These are phyloP conservation scores for Daubentonia madagascariensis DNA, from an alignment of 2,113 vertebrate genomes.

Conservation along the genomic window DNA sequence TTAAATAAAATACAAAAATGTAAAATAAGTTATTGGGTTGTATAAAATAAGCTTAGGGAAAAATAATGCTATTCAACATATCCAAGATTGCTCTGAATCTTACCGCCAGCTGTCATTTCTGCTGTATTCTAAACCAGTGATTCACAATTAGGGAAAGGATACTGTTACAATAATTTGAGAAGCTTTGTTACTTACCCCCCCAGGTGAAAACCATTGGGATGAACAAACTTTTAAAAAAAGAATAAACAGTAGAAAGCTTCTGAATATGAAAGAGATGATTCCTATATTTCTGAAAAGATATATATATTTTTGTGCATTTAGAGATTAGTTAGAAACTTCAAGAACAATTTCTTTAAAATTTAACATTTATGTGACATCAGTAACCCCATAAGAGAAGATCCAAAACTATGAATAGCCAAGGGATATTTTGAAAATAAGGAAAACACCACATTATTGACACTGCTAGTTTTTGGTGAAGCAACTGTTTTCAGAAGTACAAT, in stretches of 20 bases:
- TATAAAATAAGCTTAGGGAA: not conserved
- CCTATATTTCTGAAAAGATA: slow-evolving; percentile 3
- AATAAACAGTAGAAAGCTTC: not conserved
- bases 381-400: not conserved
- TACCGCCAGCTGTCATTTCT: not conserved
- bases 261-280: not conserved
- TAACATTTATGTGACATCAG: not conserved
- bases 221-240: not conserved
- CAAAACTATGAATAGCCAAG: not conserved
- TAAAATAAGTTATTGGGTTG: not conserved
- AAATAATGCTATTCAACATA: not conserved
- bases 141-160: not conserved
- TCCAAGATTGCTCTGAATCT: not conserved
- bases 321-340: not conserved
- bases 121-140: not conserved
- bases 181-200: not conserved
- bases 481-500: not conserved
- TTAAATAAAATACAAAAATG: not conserved
- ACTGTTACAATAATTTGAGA: not conserved
- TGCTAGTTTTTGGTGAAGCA: not conserved
- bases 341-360: not conserved
- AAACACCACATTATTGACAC: not conserved
- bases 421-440: not conserved
- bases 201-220: not conserved
- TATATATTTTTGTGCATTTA: not conserved